phyloP scores from a whole-genome alignment of 2,888 invertebrate species.

The Tromatobia lineatoria region DNA sequence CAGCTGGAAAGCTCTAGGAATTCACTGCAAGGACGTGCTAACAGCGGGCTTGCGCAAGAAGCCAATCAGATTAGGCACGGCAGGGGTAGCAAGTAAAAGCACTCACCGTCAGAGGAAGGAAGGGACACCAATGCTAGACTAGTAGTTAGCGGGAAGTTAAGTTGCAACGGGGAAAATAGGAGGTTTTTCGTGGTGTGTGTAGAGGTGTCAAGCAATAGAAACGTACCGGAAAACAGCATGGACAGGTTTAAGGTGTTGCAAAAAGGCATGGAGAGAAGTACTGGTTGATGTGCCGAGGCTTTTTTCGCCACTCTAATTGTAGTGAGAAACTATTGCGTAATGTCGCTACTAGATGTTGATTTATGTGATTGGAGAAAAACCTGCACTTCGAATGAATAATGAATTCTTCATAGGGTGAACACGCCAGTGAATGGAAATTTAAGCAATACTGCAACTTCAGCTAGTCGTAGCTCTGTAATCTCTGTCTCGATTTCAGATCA shows the following conservation, averaged over 20 bases:
- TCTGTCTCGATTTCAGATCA: too few relatives aligned
- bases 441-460: too few relatives aligned
- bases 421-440: too few relatives aligned
- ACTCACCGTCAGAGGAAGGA: constrained; percentile 34
- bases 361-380: too few relatives aligned
- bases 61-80: constrained; percentile 57
- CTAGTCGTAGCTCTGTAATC: too few relatives aligned
- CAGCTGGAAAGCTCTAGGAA: constrained; percentile 37
- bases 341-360: too few relatives aligned
- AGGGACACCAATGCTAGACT: constrained; percentile 31
- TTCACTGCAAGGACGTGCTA: constrained; percentile 17
- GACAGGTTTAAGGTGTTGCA: background rate
- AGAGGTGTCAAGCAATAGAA: background rate
- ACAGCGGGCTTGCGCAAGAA: constrained; percentile 8
- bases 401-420: too few relatives aligned
- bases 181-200: constrained; percentile 15
- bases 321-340: background rate
- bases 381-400: too few relatives aligned
- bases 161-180: constrained; percentile 26
- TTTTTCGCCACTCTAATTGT: constrained; percentile 4
- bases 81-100: constrained; percentile 58
- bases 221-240: background rate
- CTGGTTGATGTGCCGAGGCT: background rate
- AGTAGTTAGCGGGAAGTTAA: constrained; percentile 45
- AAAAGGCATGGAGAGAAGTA: background rate